Conservation (phyloP, 2,797 vertebrate genomes). For the Calcarius lapponicus region DNA sequence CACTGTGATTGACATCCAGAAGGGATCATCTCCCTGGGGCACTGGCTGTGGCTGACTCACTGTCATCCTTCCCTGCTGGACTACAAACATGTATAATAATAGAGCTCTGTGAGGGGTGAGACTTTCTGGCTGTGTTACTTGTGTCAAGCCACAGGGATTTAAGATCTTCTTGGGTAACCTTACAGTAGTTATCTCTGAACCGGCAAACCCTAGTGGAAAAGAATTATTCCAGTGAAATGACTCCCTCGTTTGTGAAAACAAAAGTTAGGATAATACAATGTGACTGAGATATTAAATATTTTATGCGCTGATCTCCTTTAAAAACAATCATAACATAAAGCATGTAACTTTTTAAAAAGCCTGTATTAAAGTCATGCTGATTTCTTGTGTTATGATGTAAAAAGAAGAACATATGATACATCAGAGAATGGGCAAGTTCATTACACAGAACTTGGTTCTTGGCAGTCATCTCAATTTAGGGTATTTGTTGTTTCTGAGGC, state of each 20-base stretch:
- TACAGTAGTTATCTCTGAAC: neutral
- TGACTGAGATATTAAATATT: neutral
- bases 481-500: neutral
- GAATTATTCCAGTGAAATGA: neutral
- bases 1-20: neutral
- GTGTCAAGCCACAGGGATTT: neutral
- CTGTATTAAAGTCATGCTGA: neutral
- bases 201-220: neutral
- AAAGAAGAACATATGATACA: neutral
- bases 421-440: neutral
- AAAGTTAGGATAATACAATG: neutral
- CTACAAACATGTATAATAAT: neutral
- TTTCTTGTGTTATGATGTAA: neutral
- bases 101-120: neutral
- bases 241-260: neutral
- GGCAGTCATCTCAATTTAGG: neutral
- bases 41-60: neutral
- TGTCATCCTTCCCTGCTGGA: neutral
- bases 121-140: neutral
- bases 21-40: neutral
- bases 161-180: neutral
- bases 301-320: neutral
- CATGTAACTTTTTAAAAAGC: neutral
- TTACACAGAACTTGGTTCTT: neutral
- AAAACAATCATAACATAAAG: neutral